Conservation (phyloP, 2,113 vertebrate species). For the Cranoglanis bouderius region DNA sequence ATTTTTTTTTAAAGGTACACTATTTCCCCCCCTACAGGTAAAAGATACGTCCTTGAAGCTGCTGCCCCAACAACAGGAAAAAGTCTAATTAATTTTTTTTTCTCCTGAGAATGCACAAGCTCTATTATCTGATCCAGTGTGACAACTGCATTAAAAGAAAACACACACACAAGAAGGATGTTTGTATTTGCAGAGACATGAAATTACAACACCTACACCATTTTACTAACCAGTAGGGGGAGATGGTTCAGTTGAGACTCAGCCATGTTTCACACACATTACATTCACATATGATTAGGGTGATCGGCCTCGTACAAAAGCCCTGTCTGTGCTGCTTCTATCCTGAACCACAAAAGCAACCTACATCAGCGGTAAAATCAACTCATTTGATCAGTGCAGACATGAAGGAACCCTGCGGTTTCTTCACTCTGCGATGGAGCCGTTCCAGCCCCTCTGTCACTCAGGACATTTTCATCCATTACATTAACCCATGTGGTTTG, state of each 20-base stretch:
- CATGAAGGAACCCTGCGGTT: slow-evolving; percentile 7
- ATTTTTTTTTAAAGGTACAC: neutral
- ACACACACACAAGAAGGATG: neutral
- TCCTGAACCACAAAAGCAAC: slow-evolving; percentile 3
- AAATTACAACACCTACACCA: neutral
- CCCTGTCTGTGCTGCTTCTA: neutral
- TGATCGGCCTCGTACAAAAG: neutral
- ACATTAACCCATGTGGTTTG: slow-evolving; percentile 44
- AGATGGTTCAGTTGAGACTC: slow-evolving; percentile 28
- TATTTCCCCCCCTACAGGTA: neutral
- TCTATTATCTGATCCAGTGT: neutral
- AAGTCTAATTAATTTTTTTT: neutral
- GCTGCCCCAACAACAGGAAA: neutral
- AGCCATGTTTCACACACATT: slow-evolving; percentile 16
- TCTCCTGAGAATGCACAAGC: neutral
- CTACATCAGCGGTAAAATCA: neutral
- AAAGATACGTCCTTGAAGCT: neutral
- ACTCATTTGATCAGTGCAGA: slow-evolving; percentile 5
- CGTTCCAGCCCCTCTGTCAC: neutral
- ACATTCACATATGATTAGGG: slow-evolving; percentile 2
- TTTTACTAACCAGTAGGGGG: slow-evolving; percentile 19
- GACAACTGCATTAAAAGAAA: neutral
- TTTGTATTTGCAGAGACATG: neutral
- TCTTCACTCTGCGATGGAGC: neutral
- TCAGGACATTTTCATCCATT: slow-evolving; percentile 33